Base-by-base conservation (phyloP, 2,888 invertebrate species). In the Catocala nupta region DNA sequence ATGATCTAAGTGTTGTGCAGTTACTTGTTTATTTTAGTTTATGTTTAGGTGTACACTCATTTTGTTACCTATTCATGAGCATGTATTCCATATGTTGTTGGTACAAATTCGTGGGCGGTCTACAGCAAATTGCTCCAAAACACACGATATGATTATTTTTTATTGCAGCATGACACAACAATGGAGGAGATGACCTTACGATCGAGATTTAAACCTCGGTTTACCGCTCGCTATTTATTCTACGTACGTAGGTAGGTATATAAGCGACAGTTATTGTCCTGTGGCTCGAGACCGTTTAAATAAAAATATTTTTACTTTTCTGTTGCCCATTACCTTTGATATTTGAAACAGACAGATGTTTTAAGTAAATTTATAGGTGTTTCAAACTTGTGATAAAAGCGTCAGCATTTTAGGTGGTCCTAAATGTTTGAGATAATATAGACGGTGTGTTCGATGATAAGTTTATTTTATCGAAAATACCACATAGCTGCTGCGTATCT, bases 81-180 rank as follows among this genome's bases (percentile, higher is more conserved):
- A 55, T 65, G 47, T 67, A 61, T 70, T 72, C 56, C 63, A 53
- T 65, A 63, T 13, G 47, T 47, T 16, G 63, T 64, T 59, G 68
- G 63, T 73, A 67, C 64, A 58, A 72, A 71, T 69, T 75, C 81
- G 89, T 90, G 84, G 88, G 89, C 87, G 86, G 87, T 81, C 80
- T 75, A 70, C 80, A 81, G 81, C 81, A 88, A 90, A 90, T 90
- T 89, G 87, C 88, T 89, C 90, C 86, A 89, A 90, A 92, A 92
- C 85, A 88, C 86, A 91, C 88, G 85, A 89, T 89, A 88, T 88
- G 81, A 88, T 91, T 87, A 90, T 90, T 86, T 90, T 88, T 88
- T 90, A 90, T 86, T 86, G 84, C 86, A 73, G 82, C 88, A 84
- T 87, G 90, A 86, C 89, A 88, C 86, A 88, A 92, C 90, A 92